Evolutionary conservation across 2,113 vertebrate species (phyloP).

Genomic region (Engraulis encrasicolus): DNA sequence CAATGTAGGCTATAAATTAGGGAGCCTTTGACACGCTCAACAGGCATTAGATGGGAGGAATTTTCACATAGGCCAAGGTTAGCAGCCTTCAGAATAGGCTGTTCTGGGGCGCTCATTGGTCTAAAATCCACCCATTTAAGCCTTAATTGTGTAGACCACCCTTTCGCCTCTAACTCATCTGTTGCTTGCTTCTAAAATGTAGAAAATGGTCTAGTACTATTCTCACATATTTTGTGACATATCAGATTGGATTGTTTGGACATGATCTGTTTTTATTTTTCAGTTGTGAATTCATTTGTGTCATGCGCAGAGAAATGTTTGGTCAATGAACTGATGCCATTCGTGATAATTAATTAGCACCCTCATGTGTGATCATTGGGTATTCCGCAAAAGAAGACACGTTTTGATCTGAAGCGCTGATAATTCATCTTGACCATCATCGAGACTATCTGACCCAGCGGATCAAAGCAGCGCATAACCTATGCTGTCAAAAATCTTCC

Average conservation of each 20-base stretch:
- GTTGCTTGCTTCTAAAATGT: not conserved
- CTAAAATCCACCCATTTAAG: not conserved
- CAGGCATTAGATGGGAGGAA: not conserved
- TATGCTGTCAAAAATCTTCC: not conserved
- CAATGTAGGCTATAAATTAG: not conserved
- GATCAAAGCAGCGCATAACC: conserved; percentile 23
- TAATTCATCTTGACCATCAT: conserved; percentile 43
- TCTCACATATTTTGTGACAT: too few relatives aligned
- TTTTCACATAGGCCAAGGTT: not conserved
- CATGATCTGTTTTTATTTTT: not conserved
- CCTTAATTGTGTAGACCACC: not conserved
- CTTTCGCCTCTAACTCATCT: not conserved
- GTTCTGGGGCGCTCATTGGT: not conserved
- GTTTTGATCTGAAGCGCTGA: conserved; percentile 48
- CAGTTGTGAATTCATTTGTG: not conserved
- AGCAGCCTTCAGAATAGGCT: not conserved
- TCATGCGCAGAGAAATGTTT: not conserved
- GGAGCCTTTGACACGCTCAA: not conserved
- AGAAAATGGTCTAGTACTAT: too few relatives aligned
- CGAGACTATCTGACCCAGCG: conserved; percentile 31
- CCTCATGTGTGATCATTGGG: not conserved
- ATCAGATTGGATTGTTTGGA: too few relatives aligned
- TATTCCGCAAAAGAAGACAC: conserved; percentile 3
- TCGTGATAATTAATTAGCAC: not conserved
- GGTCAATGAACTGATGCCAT: not conserved